Percentiles rank a stretch among this genome's conserved stretches.
phyloP scores from a whole-genome alignment of 2,113 vertebrate genomes.

The Lathamus discolor region DNA sequence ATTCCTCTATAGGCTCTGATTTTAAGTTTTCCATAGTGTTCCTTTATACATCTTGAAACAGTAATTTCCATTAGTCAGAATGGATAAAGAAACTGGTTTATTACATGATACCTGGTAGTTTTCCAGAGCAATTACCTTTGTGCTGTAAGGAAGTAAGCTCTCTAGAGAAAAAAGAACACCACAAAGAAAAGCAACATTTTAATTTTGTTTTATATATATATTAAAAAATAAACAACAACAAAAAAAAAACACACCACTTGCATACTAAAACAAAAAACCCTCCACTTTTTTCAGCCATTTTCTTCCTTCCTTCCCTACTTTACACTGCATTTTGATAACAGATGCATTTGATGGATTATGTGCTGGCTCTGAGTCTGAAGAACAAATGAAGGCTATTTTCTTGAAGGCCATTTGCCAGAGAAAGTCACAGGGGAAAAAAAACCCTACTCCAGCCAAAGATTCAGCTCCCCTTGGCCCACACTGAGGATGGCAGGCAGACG shows the following conservation, averaged over 20 bases:
- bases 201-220: neutral
- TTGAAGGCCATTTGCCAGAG: neutral
- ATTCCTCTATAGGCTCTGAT: neutral
- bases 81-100: neutral
- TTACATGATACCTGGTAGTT: neutral
- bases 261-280: neutral
- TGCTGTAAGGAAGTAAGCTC: neutral
- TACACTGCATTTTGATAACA: neutral
- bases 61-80: neutral
- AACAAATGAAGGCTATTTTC: neutral
- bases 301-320: neutral
- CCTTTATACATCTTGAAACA: neutral
- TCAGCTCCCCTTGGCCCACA: neutral
- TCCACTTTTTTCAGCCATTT: neutral
- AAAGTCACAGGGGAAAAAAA: neutral
- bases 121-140: neutral
- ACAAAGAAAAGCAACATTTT: neutral
- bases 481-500: neutral
- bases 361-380: neutral
- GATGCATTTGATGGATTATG: neutral
- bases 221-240: neutral
- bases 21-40: neutral
- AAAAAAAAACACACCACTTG: no score
- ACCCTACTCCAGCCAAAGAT: neutral
- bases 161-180: neutral